Evolutionary conservation across 2,113 vertebrate species (phyloP).

Genomic region (Lipophrys pholis): DNA sequence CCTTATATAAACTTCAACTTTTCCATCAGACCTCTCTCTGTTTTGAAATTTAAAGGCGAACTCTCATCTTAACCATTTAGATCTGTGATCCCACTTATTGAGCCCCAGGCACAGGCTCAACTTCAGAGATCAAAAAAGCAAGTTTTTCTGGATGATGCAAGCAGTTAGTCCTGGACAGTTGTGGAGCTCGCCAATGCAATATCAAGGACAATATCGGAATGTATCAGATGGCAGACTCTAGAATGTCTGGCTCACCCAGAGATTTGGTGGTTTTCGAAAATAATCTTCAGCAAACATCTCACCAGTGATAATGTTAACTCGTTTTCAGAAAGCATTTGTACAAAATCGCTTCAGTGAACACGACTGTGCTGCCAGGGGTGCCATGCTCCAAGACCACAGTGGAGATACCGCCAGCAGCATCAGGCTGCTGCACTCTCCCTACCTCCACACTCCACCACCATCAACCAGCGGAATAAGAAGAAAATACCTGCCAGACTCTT

Average conservation of each 20-base stretch:
- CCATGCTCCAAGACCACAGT: not conserved
- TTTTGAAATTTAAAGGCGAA: not conserved
- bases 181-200: not conserved
- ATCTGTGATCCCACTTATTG: not conserved
- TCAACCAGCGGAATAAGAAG: not conserved
- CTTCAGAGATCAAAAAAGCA: not conserved
- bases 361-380: constrained; percentile 3
- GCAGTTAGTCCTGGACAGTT: not conserved
- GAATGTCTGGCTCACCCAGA: not conserved
- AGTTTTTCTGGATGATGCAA: not conserved
- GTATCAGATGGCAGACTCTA: not conserved
- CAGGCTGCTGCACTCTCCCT: not conserved
- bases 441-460: not conserved
- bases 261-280: not conserved
- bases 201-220: not conserved
- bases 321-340: not conserved
- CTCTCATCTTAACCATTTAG: not conserved
- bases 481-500: too few relatives aligned
- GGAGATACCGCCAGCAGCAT: not conserved
- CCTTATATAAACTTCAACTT: not conserved
- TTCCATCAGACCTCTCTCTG: not conserved
- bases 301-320: not conserved
- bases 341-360: not conserved
- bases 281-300: not conserved
- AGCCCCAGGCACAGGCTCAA: not conserved